Evolutionary conservation across 64 coral and sea anemone species (phyloP), one percentile per base, ranked within the genome.

Genomic region (Catalaphyllia jardinei): DNA sequence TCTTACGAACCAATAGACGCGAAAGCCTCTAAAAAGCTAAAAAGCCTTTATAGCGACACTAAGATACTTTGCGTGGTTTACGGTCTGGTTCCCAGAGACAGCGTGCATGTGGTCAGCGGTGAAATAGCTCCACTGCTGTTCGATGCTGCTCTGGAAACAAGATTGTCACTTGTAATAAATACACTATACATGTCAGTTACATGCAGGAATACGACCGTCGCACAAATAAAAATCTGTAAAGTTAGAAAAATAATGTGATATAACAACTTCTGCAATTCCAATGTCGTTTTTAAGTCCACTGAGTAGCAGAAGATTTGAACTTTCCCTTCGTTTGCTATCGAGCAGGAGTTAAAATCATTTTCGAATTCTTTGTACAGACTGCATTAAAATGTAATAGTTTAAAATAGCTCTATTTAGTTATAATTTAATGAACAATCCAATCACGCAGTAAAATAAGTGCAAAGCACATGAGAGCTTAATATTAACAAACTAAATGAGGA

Each of bases 181-280:
- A 76, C 6, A 38, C 42, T 76, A 38, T 76, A 76, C 74, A 76
- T 28, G 14, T 38, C 19, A 54, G n/a, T 59, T 79, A 79, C 52
- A 60, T 20, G 27, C 77, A 30, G 3, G 33, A 35, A 35, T 57
- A 79, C 25, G 31, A 79, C 15, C 61, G 77, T 17, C 31, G 52
- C 25, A 79, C 52, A 79, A 79, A 79, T 79, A 79, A 79, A 60
- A 61, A 60, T 79, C 77, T 79, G 77, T 52, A 79, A 79, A n/a
- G 51, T 79, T 79, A 79, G n/a, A 79, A 79, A 79, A 79, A 79
- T 79, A 79, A 60, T 57, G 24, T 54, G 76, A 46, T 78, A 54
- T 49, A 25, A 24, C 63, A 57, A 16, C 63, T 67, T 67, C 63
- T 20, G 63, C 24, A 22, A 22, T 67, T 67, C 24, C 63, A 67